Base-by-base conservation (phyloP, 2,113 vertebrate genomes). In the Rhinolophus ferrumequinum region DNA sequence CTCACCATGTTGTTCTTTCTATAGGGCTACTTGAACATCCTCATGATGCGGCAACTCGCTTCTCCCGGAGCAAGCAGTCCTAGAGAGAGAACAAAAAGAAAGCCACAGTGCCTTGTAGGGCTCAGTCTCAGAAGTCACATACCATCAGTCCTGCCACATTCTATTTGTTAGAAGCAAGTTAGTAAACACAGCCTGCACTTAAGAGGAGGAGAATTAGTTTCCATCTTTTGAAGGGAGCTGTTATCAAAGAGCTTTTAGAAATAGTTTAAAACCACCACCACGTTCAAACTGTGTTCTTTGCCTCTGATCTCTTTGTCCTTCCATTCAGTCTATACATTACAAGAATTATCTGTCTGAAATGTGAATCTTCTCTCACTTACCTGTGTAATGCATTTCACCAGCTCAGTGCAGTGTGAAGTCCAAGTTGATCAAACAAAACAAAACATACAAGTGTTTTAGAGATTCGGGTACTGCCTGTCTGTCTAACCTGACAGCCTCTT, bases 381-480 rank as follows among this genome's bases (percentile, higher is more conserved):
- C 28, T 66, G 1, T 82, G 95, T 75, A 54, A 47, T 70, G 44
- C 33, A 56, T 95, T 89, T 93, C 26, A 88, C 18, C 12, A 89
- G 11, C 41, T 86, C 60, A 70, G 0, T 95, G 22, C 56, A 81
- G 2, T 85, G 24, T 75, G 18, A 92, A 85, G 70, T 87, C 54
- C 81, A 90, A 21, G 10, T 83, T 95, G 33, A n/a, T 84, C 75
- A 72, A 75, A 82, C 47, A 66, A 82, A 86, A 76, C n/a, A 88
- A 73, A 88, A 18, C 22, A 33, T 67, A 21, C 19, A 79, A 77
- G 8, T 80, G 52, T 95, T 83, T 83, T 44, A 87, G 83, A 82
- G 69, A 64, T 87, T 19, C 62, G 3, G 22, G 38, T 41, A 28
- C 54, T 86, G 33, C 33, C 33, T 67, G 14, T 73, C 26, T 67